Percentiles rank a stretch among this genome's conserved stretches.
phyloP scores from a whole-genome alignment of 2,797 vertebrate genomes.

The Amphiprion clarkii region DNA sequence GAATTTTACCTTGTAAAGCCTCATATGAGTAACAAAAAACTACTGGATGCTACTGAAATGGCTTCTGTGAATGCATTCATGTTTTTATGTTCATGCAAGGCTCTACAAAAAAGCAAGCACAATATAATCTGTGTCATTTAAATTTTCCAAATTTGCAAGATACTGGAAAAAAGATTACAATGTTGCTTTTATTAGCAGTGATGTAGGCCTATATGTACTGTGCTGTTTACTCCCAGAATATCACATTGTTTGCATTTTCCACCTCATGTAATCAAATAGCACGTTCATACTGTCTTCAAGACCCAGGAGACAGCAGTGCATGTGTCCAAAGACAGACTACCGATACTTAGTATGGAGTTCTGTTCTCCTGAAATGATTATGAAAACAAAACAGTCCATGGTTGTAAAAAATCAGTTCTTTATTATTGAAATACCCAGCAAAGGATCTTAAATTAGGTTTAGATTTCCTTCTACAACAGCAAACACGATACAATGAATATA shows the following conservation, averaged over 20 bases:
- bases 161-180: slow-evolving; percentile 28
- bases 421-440: background rate
- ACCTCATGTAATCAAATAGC: slow-evolving; percentile 10
- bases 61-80: slow-evolving; percentile 30
- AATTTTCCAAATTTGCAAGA: slow-evolving; percentile 53
- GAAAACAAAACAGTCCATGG: background rate
- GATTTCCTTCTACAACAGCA: background rate
- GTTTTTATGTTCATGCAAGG: slow-evolving; percentile 36
- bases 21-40: slow-evolving; percentile 43
- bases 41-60: slow-evolving; percentile 35
- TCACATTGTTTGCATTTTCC: slow-evolving; percentile 29
- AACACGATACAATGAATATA: background rate
- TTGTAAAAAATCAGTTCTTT: background rate
- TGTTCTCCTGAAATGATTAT: slow-evolving; percentile 4
- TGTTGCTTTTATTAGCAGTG: slow-evolving; percentile 42
- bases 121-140: slow-evolving; percentile 43
- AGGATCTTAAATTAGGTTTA: background rate
- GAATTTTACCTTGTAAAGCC: slow-evolving; percentile 58
- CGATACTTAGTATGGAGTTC: slow-evolving; percentile 2
- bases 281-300: slow-evolving; percentile 14
- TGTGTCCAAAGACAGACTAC: background rate
- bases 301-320: background rate
- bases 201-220: slow-evolving; percentile 24
- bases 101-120: slow-evolving; percentile 46
- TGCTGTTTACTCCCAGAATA: slow-evolving; percentile 8